Evolutionary conservation across 2,797 vertebrate genomes (phyloP), one percentile per base, ranked within the genome.

Genomic region (Rhabdophis nuchalis): DNA sequence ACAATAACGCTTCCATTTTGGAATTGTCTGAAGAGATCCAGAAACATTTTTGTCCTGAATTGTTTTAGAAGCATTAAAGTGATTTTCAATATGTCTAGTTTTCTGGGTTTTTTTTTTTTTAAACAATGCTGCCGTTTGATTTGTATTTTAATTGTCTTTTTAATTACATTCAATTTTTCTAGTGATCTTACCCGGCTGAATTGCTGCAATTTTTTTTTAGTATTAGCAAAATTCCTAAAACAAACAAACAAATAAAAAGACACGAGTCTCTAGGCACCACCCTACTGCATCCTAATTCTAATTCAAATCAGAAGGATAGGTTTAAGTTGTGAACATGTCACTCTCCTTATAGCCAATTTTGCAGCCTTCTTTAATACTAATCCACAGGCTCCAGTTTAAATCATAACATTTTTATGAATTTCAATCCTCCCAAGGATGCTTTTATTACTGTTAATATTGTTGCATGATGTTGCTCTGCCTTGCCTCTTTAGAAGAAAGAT

Each of bases 241-340:
- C 25, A 85, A 91, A 50, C 32, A 57, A 61, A 32, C 11, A 88
- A 57, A 57, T 16, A 54, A 50, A 16, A 41, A 57, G 52, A 41
- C 50, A 56, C 52, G n/a, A 57, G 10, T 61, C 29, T 77, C 11
- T 50, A 4, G 29, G 86, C 32, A 56, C 25, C 57, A 12, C 54
- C 20, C 88, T 57, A 5, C 72, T n/a, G 88, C 6, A 0, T 36
- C 0, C 3, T 29, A 7, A 89, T 54, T 91, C 60, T 93, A 29
- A 57, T 50, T 54, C 90, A 87, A 32, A 90, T 93, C 29, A 72
- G 91, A 16, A 13, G 54, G 87, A 53, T 94, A 89, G 85, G 91
- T 90, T 95, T 92, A 93, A 56, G 93, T 89, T 96, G 3, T 72
- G 94, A 94, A 32, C 5, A 1, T 94, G 95, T 87, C 12, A 85